Evolutionary conservation across 1,140 invertebrate genomes (phyloP), one percentile per base, ranked within the genome.

Genomic region (Hormaphis cornu): DNA sequence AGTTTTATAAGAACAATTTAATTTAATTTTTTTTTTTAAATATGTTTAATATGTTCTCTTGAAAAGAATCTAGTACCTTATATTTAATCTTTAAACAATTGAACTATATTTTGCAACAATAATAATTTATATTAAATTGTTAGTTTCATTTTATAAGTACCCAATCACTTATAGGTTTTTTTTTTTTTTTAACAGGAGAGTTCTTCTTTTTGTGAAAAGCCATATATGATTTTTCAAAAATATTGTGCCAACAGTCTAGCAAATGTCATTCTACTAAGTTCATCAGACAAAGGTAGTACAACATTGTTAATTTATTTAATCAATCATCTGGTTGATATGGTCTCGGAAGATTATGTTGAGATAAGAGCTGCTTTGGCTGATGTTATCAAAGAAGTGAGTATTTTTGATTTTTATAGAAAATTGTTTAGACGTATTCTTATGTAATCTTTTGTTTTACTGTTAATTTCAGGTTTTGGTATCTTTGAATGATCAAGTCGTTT

Each of bases 241-340:
- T 22, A 22, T 30, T 66, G 61, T 48, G 61, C 61, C n/a, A 35
- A 2, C 5, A 66, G 44, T 50, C 26, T 66, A 24, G 18, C 40
- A 35, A 28, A 66, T 10, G 20, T 66, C 0, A 9, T 66, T 10
- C 14, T 50, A n/a, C 35, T 66, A 33, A 50, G 28, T 48, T 50
- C 61, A 22, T 66, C 61, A 9, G 44, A 66, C 14, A 66, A 66
- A 3, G 44, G 61, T 2, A 66, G 14, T 30, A 66, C 44, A 22
- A 66, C 61, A 6, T 66, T 66, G 12, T 22, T 66, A 48, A 66
- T 66, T 48, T 66, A 50, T 50, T 22, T 66, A 9, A 46, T 66
- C 6, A 66, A 66, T 50, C 28, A 66, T n/a, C 35, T 66, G 7
- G 44, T 66, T 48, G 61, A 66, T 66, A 30, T 66, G n/a, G 30